A percentile compares a stretch with the other conserved stretches of the same genome.
These are phyloP conservation scores for Silvanus unidentatus DNA, from an alignment of 2,888 invertebrate species.

Conservation along the genomic window DNA sequence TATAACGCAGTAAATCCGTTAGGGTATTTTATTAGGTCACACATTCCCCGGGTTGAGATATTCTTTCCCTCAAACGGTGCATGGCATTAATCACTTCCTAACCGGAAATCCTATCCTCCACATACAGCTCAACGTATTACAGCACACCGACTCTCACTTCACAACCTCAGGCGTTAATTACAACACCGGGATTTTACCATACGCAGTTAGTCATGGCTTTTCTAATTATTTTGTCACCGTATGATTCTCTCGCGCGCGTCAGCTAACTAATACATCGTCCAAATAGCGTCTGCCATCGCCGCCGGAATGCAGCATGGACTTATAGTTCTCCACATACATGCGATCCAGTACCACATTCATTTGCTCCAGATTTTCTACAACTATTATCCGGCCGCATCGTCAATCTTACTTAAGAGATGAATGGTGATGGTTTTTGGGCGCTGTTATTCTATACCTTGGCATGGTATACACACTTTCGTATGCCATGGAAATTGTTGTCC, in stretches of 20 bases:
- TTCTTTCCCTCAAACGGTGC: slow-evolving; percentile 19
- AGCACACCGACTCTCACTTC: neutral
- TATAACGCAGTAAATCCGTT: neutral
- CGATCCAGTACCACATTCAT: too few species aligned
- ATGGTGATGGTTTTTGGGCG: neutral
- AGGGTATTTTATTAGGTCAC: slow-evolving; percentile 5
- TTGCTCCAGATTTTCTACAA: slow-evolving; percentile 3
- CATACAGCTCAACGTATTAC: neutral
- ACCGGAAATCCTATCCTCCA: slow-evolving; percentile 24
- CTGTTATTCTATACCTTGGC: too few species aligned
- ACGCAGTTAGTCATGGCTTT: slow-evolving; percentile 26
- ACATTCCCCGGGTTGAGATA: slow-evolving; percentile 11
- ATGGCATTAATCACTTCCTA: slow-evolving; percentile 28
- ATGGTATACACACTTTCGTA: too few species aligned
- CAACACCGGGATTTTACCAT: slow-evolving; percentile 27
- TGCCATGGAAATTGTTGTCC: too few species aligned
- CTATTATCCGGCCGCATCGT: slow-evolving; percentile 10
- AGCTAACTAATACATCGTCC: neutral
- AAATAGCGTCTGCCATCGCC: too few species aligned
- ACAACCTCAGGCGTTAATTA: slow-evolving; percentile 25
- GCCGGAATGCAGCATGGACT: too few species aligned
- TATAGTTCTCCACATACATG: too few species aligned
- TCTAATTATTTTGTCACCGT: slow-evolving; percentile 29
- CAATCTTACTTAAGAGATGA: slow-evolving; percentile 12
- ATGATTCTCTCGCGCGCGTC: slow-evolving; percentile 3